Evolutionary conservation across 2,113 vertebrate species (phyloP), one percentile per base, ranked within the genome.

Genomic region (Bambusicola thoracicus): DNA sequence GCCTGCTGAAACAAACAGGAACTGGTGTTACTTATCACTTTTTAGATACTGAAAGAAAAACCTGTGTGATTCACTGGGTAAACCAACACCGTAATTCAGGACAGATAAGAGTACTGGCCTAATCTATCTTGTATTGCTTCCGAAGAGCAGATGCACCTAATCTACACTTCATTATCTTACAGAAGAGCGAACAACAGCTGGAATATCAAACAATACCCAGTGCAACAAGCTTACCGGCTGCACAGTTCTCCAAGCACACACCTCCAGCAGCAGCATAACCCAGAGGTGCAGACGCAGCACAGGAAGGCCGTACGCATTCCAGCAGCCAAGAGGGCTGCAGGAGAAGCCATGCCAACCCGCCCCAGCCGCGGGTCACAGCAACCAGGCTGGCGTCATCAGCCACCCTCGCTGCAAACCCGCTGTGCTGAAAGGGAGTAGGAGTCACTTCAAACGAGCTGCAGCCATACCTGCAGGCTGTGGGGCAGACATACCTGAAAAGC

Each of bases 1-100:
- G 53, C 92, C 98, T 98, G 85, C 66, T 69, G 94, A 86, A 96
- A 94, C 76, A 95, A 97, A 91, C 18, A 84, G 70, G 73, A 95
- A 94, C 68, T 30, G 84, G 66, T 75, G 85, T 81, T 87, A 93
- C 68, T 94, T 87, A 93, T 66, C 82, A 18, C 65, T 79, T 30
- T 10, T 10, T 36, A 72, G 87, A 77, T 38, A 90, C n/a, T 10
- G 11, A 78, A 88, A 86, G 53, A 56, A 94, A 80, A 79, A 77
- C 20, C 34, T 9, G 13, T 13, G 30, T 22, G 66, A 48, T 63
- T 58, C 59, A 63, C n/a, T 29, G 17, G 34, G 30, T 36, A 91
- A 65, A 40, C 25, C 43, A 76, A 43, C 49, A 70, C 10, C 55
- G 11, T 27, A 68, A 62, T 40, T 89, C n/a, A 19, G 7, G 59